Conservation (phyloP, 2,888 invertebrate genomes). For the Metacarcinus magister region DNA sequence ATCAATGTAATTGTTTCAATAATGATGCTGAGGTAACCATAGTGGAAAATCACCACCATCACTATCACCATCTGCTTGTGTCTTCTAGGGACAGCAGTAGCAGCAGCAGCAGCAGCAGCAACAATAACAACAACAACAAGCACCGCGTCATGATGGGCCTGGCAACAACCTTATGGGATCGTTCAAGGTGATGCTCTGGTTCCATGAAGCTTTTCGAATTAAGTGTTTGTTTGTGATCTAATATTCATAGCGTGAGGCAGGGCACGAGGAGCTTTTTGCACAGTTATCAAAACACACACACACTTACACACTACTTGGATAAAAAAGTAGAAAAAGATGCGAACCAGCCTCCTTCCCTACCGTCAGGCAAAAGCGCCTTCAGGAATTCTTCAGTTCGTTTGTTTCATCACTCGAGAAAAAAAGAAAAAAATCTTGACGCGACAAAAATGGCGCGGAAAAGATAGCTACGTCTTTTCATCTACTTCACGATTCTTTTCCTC, state of each 20-base stretch:
- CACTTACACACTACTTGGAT: not conserved
- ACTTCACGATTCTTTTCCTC: conserved; percentile 2
- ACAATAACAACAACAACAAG: not conserved
- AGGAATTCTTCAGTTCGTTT: not conserved
- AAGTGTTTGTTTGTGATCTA: conserved; percentile 23
- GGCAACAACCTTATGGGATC: not conserved
- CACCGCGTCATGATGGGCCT: not conserved
- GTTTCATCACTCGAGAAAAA: not conserved
- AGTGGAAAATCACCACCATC: not conserved
- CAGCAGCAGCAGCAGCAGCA: not conserved
- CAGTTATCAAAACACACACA: not conserved
- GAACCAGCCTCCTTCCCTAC: not conserved
- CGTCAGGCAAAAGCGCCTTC: not conserved
- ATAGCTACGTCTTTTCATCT: not conserved
- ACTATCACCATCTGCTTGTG: not conserved
- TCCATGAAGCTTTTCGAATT: not conserved
- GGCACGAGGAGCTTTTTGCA: conserved; percentile 4
- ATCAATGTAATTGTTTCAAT: too few relatives aligned
- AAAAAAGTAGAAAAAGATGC: not conserved
- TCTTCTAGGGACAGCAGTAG: not conserved
- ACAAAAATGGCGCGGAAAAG: not conserved
- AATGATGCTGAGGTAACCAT: not conserved
- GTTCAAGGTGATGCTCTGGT: not conserved
- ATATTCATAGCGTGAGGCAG: conserved; percentile 33
- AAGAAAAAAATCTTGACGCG: not conserved